Conservation (phyloP, 1,140 invertebrate species). For the Anastrepha ludens region DNA sequence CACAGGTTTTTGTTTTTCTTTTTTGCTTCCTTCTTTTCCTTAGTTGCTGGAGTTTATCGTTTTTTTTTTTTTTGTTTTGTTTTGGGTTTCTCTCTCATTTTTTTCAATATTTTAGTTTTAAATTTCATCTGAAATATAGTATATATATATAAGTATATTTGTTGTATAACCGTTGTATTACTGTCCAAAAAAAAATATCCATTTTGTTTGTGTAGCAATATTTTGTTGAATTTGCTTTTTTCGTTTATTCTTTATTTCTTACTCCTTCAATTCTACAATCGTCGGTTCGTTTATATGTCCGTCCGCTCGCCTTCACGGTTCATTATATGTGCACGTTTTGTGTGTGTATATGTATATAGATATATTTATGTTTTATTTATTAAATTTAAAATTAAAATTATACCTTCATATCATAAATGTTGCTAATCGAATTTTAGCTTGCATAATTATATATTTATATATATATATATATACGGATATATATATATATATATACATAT, state of each 20-base stretch:
- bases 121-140: slow-evolving; percentile 55
- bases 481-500: neutral
- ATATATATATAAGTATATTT: slow-evolving; percentile 38
- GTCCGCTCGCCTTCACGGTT: neutral
- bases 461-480: neutral
- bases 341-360: slow-evolving; percentile 29
- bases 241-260: neutral
- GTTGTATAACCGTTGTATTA: slow-evolving; percentile 33
- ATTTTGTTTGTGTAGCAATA: slow-evolving; percentile 38
- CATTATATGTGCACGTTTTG: slow-evolving; percentile 13
- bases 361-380: slow-evolving; percentile 30
- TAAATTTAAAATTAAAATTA: slow-evolving; percentile 47
- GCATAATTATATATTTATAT: neutral
- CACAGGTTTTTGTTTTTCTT: slow-evolving; percentile 64
- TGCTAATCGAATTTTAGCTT: slow-evolving; percentile 21
- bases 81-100: neutral
- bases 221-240: slow-evolving; percentile 9
- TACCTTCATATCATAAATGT: slow-evolving; percentile 28
- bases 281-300: slow-evolving; percentile 20
- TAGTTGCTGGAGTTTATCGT: slow-evolving; percentile 19
- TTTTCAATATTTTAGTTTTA: slow-evolving; percentile 59
- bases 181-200: slow-evolving; percentile 38
- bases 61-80: slow-evolving; percentile 41
- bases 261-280: neutral
- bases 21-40: slow-evolving; percentile 59